phyloP scores from a whole-genome alignment of 2,113 vertebrate genomes.

The Spermophilus dauricus region DNA sequence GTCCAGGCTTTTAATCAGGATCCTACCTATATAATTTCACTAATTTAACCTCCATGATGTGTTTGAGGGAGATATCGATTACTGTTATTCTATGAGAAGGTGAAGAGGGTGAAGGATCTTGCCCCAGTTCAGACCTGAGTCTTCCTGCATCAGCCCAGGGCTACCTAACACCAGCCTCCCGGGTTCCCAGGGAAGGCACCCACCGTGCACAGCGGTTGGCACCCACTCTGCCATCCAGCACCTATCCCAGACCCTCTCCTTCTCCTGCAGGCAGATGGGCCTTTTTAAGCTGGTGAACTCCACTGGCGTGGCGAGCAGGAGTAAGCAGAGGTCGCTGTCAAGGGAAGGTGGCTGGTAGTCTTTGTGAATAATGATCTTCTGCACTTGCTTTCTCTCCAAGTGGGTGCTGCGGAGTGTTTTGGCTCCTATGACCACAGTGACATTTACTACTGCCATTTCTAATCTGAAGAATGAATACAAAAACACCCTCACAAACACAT shows the following conservation, averaged over 20 bases:
- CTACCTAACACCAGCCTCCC: neutral
- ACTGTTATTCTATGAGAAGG: neutral
- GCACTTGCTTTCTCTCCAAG: conserved; percentile 64
- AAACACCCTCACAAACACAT: neutral
- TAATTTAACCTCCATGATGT: neutral
- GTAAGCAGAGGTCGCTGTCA: conserved; percentile 74
- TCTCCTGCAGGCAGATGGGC: conserved; percentile 71
- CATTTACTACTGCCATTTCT: conserved; percentile 27
- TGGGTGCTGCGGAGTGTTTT: neutral
- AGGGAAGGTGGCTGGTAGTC: neutral
- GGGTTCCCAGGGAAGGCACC: neutral
- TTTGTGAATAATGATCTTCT: conserved; percentile 70
- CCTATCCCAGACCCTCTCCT: conserved; percentile 45
- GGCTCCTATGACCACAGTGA: conserved; percentile 66
- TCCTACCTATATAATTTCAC: neutral
- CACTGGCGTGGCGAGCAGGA: conserved; percentile 70
- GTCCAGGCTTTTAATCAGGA: neutral
- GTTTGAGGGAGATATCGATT: no score
- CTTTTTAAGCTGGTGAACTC: conserved; percentile 59
- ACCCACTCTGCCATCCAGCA: conserved; percentile 75
- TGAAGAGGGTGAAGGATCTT: neutral
- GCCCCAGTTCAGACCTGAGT: neutral
- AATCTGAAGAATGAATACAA: conserved; percentile 33
- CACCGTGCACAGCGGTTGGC: neutral
- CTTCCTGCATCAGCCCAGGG: neutral